Base-by-base conservation (phyloP, 2,888 invertebrate species). In the Tetragonula carbonaria region DNA sequence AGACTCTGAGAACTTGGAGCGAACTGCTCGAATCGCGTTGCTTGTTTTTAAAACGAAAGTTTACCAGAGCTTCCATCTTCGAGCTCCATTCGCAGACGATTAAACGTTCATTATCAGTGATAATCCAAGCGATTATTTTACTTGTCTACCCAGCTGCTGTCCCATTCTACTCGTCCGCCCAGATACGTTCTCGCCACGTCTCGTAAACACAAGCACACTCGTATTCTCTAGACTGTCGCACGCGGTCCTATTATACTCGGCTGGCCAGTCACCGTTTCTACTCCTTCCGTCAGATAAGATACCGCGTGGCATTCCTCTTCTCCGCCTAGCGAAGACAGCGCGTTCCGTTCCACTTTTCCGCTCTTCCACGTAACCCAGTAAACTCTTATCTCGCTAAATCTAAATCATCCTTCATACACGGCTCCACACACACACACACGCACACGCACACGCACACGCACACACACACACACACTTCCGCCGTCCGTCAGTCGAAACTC, bases 331-430 rank as follows among this genome's bases (percentile, higher is more conserved):
- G 28, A 18, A 18, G 50, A 74, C 59, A 66, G 8, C 33, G 66
- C 53, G 71, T 59, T 59, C 59, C 66, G 66, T n/a, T 67, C 81
- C 18, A 73, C 66, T 72, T 75, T 57, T 59, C 59, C 23, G 45
- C 55, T 28, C 55, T 33, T 53, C 38, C 21, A 4, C 4, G 13
- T 21, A 3, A 51, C 62, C 14, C 21, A 55, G 4, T 21, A 23
- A 55, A 71, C 55, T 55, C 55, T 55, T 23, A 23, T n/a, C 23
- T 16, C n/a, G n/a, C 2, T 11, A 33, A 45, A 23, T 18, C 68
- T 21, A 53, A 70, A 28, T 33, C 33, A 21, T 28, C 71, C 21
- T 16, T 55, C 71, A 21, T 33, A 21, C 2, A 14, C n/a, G 53
- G 6, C 53, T 21, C 33, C 18, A 21, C 23, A 16, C 33, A 33